Base-by-base conservation (phyloP, 2,888 invertebrate species). In the Drosophila pseudotakahashii region DNA sequence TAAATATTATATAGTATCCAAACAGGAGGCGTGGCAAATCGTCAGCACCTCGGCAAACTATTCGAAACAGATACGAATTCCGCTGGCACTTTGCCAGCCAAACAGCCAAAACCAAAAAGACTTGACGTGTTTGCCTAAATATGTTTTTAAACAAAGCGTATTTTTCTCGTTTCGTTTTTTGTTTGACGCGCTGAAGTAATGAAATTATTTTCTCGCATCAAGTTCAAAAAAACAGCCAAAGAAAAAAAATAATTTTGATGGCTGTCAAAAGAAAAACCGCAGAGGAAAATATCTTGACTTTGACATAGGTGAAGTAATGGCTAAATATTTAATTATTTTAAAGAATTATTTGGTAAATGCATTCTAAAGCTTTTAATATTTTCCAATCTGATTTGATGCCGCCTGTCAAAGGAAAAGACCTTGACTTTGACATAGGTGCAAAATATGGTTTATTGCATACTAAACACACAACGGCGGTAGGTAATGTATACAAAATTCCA, bases 1-100 rank as follows among this genome's bases (percentile, higher is more conserved):
- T 0, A 0, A 5, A 14, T 26, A 52, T 19, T 26, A 39, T 23
- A 6, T 47, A n/a, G 23, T 14, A 23, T 9, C n/a, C n/a, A 9
- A 11, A 4, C 1, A 9, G 16, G 10, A 5, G 41, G 26, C 58
- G 58, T 58, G 34, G 48, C 61, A 60, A 63, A 54, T 64, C 54
- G 64, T 64, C 54, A 63, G 55, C 39, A 53, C 16, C 23, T 51
- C 52, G 50, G 41, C 45, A 41, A 86, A 86, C 86, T 80, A 86
- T 81, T 72, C 60, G 75, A 78, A 87, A 73, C 79, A 84, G 79
- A 82, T 78, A 84, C 84, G 81, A 83, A 87, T 84, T 81, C 81
- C 73, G 62, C 74, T 87, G 82, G 82, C 87, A 6, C 9, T 16
- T 9, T 13, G 73, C 73, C 72, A 72, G 37, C 42, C 36, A 42